These are phyloP conservation scores for Thera britannica DNA, from an alignment of 2,888 invertebrate species.

Conservation along the genomic window DNA sequence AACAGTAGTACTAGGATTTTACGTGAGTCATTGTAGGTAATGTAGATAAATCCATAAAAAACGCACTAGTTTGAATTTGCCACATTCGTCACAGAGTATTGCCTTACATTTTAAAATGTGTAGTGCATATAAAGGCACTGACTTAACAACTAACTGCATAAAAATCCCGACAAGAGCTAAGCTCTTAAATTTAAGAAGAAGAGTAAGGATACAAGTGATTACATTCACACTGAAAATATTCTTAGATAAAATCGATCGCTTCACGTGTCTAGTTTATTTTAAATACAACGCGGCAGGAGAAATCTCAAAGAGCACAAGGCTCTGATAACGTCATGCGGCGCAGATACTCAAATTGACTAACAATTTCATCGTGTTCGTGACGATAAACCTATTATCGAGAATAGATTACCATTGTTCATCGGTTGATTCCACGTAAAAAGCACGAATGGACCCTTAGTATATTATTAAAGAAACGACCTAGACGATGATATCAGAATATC, in stretches of 20 bases:
- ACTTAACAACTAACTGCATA: too few relatives aligned
- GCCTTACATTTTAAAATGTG: neutral
- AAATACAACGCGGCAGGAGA: slow-evolving; percentile 9
- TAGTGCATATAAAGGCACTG: too few relatives aligned
- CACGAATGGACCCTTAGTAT: slow-evolving; percentile 47
- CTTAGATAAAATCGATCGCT: neutral
- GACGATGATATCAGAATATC: slow-evolving; percentile 39
- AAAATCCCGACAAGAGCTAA: too few relatives aligned
- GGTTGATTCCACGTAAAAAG: slow-evolving; percentile 50
- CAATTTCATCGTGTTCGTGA: slow-evolving; percentile 62
- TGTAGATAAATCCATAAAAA: neutral
- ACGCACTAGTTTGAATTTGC: slow-evolving; percentile 10
- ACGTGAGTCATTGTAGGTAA: neutral
- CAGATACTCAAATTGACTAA: slow-evolving; percentile 39
- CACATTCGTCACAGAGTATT: slow-evolving; percentile 6
- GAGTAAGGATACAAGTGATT: too few relatives aligned
- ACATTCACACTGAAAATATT: too few relatives aligned
- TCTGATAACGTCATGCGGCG: slow-evolving; percentile 40
- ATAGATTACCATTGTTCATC: slow-evolving; percentile 57
- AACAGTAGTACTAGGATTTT: neutral
- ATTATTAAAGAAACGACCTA: slow-evolving; percentile 50
- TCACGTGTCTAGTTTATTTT: neutral
- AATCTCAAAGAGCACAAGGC: slow-evolving; percentile 38
- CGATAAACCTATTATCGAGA: slow-evolving; percentile 54
- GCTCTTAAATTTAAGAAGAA: too few relatives aligned